Evolutionary conservation across 1,140 invertebrate genomes (phyloP).

Genomic region (Goniozus legneri): DNA sequence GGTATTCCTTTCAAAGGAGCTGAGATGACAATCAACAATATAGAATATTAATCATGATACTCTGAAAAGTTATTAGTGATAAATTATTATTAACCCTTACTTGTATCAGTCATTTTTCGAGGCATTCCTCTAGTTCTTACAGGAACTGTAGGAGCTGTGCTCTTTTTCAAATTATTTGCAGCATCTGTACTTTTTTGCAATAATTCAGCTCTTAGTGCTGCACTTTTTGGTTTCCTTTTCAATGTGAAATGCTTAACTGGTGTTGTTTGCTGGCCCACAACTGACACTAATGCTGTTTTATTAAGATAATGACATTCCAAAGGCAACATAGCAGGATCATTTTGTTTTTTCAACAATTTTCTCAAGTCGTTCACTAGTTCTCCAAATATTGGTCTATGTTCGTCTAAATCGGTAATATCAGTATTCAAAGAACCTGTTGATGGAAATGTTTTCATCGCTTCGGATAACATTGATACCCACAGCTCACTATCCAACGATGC

Average conservation of each 20-base stretch:
- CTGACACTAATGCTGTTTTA: constrained; percentile 84
- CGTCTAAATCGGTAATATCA: constrained; percentile 78
- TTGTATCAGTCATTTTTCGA: constrained; percentile 93
- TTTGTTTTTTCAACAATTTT: constrained; percentile 81
- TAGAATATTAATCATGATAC: neutral
- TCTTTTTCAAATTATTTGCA: constrained; percentile 84
- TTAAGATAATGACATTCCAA: constrained; percentile 96
- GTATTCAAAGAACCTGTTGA: constrained; percentile 83
- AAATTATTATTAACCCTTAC: constrained; percentile 55
- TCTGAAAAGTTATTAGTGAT: neutral
- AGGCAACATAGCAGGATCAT: constrained; percentile 83
- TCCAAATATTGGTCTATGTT: constrained; percentile 84
- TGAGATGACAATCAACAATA: constrained; percentile 42
- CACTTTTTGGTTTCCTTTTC: constrained; percentile 94
- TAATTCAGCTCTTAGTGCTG: constrained; percentile 81
- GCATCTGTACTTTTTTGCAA: constrained; percentile 89
- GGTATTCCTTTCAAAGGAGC: constrained; percentile 89
- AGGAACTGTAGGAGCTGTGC: constrained; percentile 82
- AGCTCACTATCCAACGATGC: constrained; percentile 87
- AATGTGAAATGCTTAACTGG: constrained; percentile 89
- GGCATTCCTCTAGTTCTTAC: constrained; percentile 90
- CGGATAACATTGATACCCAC: constrained; percentile 95
- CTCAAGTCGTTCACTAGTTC: constrained; percentile 85
- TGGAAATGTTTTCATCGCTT: constrained; percentile 92
- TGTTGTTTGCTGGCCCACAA: constrained; percentile 66